Evolutionary conservation across 2,888 invertebrate genomes (phyloP).

Genomic region (Anthophora plumipes): DNA sequence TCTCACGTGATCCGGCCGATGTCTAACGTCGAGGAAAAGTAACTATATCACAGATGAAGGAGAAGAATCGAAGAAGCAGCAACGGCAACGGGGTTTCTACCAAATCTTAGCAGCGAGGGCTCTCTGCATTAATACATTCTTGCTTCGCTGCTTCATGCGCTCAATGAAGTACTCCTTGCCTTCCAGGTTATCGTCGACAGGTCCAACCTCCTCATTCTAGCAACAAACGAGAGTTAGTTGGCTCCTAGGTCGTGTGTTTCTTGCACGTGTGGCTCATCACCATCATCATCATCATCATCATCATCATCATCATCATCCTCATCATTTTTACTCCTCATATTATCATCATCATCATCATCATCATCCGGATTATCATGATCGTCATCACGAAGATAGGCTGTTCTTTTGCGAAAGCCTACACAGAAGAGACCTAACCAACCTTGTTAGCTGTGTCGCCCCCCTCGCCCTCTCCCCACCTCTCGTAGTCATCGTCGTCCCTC

Average conservation of each 20-base stretch:
- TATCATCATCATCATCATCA: constrained; percentile 61
- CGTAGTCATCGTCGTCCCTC: constrained; percentile 85
- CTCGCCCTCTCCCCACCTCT: constrained; percentile 80
- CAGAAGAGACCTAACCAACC: constrained; percentile 79
- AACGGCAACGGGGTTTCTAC: constrained; percentile 68
- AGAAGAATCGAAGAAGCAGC: constrained; percentile 65
- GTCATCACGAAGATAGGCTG: constrained; percentile 64
- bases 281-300: constrained; percentile 66
- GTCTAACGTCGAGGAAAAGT: constrained; percentile 57
- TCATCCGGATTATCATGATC: constrained; percentile 70
- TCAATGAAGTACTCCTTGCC: constrained; percentile 81
- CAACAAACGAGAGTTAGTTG: constrained; percentile 81
- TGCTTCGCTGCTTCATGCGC: constrained; percentile 82
- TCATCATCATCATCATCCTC: constrained; percentile 55
- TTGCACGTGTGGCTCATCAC: constrained; percentile 69
- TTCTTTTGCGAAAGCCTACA: constrained; percentile 69
- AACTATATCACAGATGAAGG: constrained; percentile 72
- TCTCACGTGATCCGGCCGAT: constrained; percentile 52
- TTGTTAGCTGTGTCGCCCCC: constrained; percentile 77
- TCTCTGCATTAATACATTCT: constrained; percentile 81
- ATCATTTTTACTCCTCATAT: constrained; percentile 30
- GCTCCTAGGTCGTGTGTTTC: constrained; percentile 65
- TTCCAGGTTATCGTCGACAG: constrained; percentile 75
- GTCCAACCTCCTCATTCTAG: constrained; percentile 76
- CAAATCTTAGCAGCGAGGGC: constrained; percentile 81